Evolutionary conservation across 2,113 vertebrate species (phyloP).

Genomic region (Salvelinus namaycush): DNA sequence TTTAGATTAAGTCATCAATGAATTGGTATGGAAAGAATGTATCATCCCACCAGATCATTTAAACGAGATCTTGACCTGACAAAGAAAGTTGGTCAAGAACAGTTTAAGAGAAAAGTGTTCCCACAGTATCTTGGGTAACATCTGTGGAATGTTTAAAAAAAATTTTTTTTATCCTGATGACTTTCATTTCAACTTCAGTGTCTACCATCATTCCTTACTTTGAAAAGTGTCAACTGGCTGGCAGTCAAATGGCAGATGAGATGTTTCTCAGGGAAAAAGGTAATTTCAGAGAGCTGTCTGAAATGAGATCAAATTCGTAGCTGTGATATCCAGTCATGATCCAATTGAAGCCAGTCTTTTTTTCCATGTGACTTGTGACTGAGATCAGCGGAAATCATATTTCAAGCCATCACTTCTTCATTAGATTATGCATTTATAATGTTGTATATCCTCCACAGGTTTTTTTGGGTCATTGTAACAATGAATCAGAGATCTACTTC

Average conservation of each 20-base stretch:
- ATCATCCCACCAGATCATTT: too few species aligned
- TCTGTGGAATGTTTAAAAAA: not conserved
- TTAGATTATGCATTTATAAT: slow-evolving; percentile 31
- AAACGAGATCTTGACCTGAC: too few species aligned
- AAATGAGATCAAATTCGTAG: slow-evolving; percentile 33
- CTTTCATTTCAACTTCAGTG: not conserved
- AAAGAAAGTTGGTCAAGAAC: too few species aligned
- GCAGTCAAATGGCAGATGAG: slow-evolving; percentile 3
- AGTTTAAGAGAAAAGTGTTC: not conserved
- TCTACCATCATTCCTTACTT: not conserved
- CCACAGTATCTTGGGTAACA: not conserved
- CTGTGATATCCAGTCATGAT: slow-evolving; percentile 13
- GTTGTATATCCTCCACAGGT: slow-evolving; percentile 13
- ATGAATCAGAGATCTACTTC: slow-evolving; percentile 1
- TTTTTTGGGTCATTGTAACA: slow-evolving; percentile 5
- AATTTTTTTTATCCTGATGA: not conserved
- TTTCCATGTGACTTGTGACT: slow-evolving; percentile 13
- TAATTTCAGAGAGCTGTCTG: slow-evolving; percentile 15
- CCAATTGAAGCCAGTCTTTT: slow-evolving; percentile 7
- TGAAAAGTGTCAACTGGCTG: slow-evolving; percentile 16
- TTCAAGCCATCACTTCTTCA: slow-evolving; percentile 17
- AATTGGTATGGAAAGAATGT: too few species aligned
- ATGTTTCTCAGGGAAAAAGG: slow-evolving; percentile 8
- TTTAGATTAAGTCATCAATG: too few species aligned
- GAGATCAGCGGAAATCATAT: slow-evolving; percentile 17